These are phyloP conservation scores for Patiria miniata DNA, from an alignment of 35 echinoderm and acorn worm species.

Conservation along the genomic window DNA sequence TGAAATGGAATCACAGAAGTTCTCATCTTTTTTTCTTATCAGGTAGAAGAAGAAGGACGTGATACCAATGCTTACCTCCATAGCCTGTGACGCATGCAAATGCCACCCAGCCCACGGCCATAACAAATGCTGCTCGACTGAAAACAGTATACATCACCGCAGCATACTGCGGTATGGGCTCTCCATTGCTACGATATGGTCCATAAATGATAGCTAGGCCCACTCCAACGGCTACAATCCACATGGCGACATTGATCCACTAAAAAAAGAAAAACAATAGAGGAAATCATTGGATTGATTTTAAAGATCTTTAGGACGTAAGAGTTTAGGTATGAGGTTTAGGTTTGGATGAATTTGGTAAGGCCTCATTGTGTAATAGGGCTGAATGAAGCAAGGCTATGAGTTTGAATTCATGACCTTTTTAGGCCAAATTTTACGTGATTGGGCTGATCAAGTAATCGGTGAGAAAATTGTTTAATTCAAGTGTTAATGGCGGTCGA, in stretches of 20 bases:
- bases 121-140: slow-evolving; percentile 33
- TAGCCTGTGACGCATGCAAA: slow-evolving; percentile 48
- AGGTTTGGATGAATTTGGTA: not conserved
- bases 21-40: no score
- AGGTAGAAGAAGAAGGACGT: no score
- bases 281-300: no score
- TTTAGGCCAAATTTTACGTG: not conserved
- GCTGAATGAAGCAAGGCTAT: not conserved
- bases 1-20: no score
- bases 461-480: no score
- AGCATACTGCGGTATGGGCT: slow-evolving; percentile 9
- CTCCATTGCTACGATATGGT: not conserved
- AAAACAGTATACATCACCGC: slow-evolving; percentile 35
- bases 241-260: not conserved
- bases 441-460: no score
- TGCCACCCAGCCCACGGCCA: slow-evolving; percentile 45
- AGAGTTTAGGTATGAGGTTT: no score
- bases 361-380: not conserved
- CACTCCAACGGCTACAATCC: slow-evolving; percentile 5
- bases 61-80: slow-evolving; percentile 29
- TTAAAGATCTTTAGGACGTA: not conserved
- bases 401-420: not conserved
- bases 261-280: not conserved
- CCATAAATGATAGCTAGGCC: slow-evolving; percentile 27
- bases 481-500: no score